Evolutionary conservation across 2,797 vertebrate species (phyloP).

Genomic region (Pseudomugil tenellus): DNA sequence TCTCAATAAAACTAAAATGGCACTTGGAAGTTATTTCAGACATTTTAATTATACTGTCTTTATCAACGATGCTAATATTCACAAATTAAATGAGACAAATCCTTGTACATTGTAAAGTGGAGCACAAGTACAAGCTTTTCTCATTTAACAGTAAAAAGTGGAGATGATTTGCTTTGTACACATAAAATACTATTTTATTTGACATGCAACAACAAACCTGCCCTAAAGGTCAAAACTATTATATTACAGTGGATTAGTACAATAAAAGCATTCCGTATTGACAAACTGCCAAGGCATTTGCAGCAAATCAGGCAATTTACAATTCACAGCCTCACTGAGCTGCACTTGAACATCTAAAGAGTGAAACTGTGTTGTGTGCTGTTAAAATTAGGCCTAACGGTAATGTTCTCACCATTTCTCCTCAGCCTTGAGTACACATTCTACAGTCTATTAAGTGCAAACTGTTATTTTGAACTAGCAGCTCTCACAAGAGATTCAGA

Average conservation of each 20-base stretch:
- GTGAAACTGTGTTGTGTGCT: neutral
- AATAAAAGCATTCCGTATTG: slow-evolving; percentile 60
- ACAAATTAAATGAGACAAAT: neutral
- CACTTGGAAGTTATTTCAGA: neutral
- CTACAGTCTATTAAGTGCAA: slow-evolving; percentile 15
- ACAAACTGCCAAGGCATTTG: slow-evolving; percentile 56
- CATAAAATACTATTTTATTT: slow-evolving; percentile 24
- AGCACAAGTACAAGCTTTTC: neutral
- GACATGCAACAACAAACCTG: slow-evolving; percentile 40
- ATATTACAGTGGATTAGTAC: slow-evolving; percentile 47
- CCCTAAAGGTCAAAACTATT: slow-evolving; percentile 48
- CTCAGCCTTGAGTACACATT: slow-evolving; percentile 2
- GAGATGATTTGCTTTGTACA: slow-evolving; percentile 17
- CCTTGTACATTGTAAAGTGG: neutral
- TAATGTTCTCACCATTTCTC: slow-evolving; percentile 2
- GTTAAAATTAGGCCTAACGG: slow-evolving; percentile 25
- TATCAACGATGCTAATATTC: neutral
- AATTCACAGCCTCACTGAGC: slow-evolving; percentile 47
- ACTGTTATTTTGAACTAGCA: slow-evolving; percentile 9
- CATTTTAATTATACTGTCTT: neutral
- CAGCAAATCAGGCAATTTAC: slow-evolving; percentile 49
- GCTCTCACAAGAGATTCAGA: slow-evolving; percentile 11
- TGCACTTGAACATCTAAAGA: slow-evolving; percentile 26
- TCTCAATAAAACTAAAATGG: neutral
- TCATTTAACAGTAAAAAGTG: slow-evolving; percentile 22